Conservation (phyloP, 2,888 invertebrate species). For the Alcis repandata region DNA sequence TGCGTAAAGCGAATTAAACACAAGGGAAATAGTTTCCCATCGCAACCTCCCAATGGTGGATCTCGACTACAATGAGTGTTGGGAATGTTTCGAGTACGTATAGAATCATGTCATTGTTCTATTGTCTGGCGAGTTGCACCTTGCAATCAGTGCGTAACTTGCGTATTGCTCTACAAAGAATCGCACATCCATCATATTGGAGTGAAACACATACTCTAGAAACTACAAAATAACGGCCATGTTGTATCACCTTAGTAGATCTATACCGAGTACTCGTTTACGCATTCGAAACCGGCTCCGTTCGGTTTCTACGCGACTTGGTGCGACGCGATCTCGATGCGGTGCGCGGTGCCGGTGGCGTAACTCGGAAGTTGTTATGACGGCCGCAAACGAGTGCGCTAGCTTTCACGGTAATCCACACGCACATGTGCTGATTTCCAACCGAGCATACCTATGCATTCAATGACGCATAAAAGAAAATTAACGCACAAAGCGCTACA, state of each 20-base stretch:
- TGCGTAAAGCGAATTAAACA: constrained; percentile 7
- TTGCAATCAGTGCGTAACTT: constrained; percentile 39
- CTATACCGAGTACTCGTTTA: constrained; percentile 1
- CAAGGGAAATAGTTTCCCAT: constrained; percentile 27
- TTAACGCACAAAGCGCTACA: constrained; percentile 15
- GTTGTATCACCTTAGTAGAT: constrained; percentile 7
- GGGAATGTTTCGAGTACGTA: constrained; percentile 27
- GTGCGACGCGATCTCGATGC: constrained; percentile 8
- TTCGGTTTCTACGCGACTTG: constrained; percentile 19
- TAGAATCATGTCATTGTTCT: constrained; percentile 43
- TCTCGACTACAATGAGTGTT: constrained; percentile 40
- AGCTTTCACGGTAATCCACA: constrained; percentile 37
- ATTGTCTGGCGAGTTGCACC: constrained; percentile 25
- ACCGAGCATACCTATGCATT: constrained; percentile 29
- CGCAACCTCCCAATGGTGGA: constrained; percentile 9
- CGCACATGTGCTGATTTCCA: constrained; percentile 35
- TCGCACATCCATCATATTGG: not conserved
- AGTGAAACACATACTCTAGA: not conserved
- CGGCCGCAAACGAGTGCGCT: constrained; percentile 27
- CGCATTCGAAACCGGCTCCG: constrained; percentile 18
- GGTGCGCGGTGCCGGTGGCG: too few species aligned
- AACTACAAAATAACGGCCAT: not conserved
- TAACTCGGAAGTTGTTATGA: constrained; percentile 40
- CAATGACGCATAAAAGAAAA: constrained; percentile 32
- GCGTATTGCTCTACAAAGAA: constrained; percentile 12